Base-by-base conservation (phyloP, 2,797 vertebrate species). In the Bradypodion ventrale region DNA sequence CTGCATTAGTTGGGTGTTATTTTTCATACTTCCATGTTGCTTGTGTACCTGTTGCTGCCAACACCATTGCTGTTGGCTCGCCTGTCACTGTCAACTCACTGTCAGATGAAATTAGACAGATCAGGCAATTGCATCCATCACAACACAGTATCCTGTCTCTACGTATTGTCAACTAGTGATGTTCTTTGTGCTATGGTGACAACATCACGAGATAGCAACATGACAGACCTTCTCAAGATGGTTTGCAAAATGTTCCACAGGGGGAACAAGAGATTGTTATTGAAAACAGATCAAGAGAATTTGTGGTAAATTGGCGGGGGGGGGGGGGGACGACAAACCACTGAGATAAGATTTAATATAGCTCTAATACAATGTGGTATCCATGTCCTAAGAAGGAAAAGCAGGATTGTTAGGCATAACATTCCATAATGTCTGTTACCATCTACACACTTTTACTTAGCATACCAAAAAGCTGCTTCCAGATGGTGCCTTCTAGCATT, bases 51-150 rank as follows among this genome's bases (percentile, higher is more conserved):
- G 7, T 56, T 65, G 7, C 62, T 65, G 75, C 75, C 79, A 80
- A 80, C 46, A 60, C 81, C 46, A 66, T 65, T 35, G 23, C 23
- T 23, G n/a, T 52, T 23, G 56, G 49, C 44, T 82, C 5, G n/a
- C 23, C 40, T 56, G 44, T 72, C 66, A 68, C 44, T 4, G 42
- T 73, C 79, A 82, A 82, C 84, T 85, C 56, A 16, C 74, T 85
- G 84, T 82, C 84, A 85, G 74, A 77, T 70, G 42, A 76, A 32
- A 82, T 82, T 85, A 77, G 52, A 80, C 42, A 49, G 44, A 62
- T 77, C 65, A 85, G 52, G 73, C 79, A 72, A 70, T 82, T 78
- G 70, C 84, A 70, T 85, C 65, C 32, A 81, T 76, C 84, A 82
- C 69, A 77, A 77, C 46, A 82, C 46, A 77, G 74, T 76, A 74